These are phyloP conservation scores for Anaspis maculata DNA, from an alignment of 2,888 invertebrate genomes.

Conservation along the genomic window DNA sequence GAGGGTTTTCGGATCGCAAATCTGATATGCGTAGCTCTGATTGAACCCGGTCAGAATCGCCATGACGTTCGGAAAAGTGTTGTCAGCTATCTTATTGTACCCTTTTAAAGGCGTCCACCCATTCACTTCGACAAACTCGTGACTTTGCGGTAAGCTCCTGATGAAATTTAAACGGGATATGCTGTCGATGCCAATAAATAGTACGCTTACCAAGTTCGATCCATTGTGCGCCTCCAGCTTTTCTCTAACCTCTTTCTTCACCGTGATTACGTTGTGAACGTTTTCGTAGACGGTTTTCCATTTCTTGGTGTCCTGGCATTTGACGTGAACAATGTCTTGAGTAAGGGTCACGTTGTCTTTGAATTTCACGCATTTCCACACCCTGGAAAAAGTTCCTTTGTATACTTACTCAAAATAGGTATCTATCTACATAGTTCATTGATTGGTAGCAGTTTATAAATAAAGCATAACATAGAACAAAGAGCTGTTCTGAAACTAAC, in stretches of 20 bases:
- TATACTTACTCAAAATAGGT: background rate
- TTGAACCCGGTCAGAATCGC: constrained; percentile 56
- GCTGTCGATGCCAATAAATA: constrained; percentile 78
- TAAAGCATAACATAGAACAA: too few species aligned
- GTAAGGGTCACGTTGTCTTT: constrained; percentile 34
- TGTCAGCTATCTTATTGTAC: constrained; percentile 67
- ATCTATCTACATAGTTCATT: background rate
- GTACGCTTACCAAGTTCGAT: constrained; percentile 50
- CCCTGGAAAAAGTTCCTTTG: constrained; percentile 35
- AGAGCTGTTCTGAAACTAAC: background rate
- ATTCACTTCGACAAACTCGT: constrained; percentile 51
- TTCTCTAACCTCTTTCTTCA: constrained; percentile 25
- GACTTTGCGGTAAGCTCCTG: constrained; percentile 68
- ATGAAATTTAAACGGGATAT: constrained; percentile 71
- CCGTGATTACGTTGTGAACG: constrained; percentile 42
- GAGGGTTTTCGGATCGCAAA: constrained; percentile 45
- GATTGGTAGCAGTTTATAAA: too few species aligned
- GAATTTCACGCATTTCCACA: constrained; percentile 45
- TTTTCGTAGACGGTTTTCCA: constrained; percentile 43
- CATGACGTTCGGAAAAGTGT: constrained; percentile 84
- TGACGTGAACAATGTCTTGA: constrained; percentile 47
- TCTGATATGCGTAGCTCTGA: constrained; percentile 40
- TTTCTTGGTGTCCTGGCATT: constrained; percentile 37
- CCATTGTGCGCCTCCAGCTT: constrained; percentile 16
- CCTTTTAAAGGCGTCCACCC: constrained; percentile 30